Conservation (phyloP, 2,797 vertebrate genomes). For the Leptodactylus fallax region DNA sequence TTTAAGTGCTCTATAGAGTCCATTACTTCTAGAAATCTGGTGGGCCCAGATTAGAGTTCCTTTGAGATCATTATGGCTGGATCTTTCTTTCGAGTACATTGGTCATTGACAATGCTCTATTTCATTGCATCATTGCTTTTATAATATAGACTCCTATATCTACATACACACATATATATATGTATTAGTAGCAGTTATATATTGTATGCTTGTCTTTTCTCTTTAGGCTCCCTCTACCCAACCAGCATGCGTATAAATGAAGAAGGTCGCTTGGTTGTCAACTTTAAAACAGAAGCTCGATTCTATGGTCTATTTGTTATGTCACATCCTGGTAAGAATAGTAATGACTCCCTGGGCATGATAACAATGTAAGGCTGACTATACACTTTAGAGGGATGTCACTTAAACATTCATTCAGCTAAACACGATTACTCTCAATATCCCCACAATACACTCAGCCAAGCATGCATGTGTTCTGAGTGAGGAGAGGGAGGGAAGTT, state of each 20-base stretch:
- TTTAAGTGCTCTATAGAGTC: no score
- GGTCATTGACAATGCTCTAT: neutral
- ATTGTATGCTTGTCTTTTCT: neutral
- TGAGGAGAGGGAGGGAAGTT: no score
- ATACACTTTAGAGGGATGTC: no score
- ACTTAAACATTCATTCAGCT: no score
- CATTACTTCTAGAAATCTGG: no score
- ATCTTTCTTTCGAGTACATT: neutral
- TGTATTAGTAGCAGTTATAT: neutral
- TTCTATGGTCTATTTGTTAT: constrained; percentile 91
- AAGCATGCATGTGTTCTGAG: no score
- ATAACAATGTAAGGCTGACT: neutral
- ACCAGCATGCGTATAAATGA: constrained; percentile 93
- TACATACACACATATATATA: no score
- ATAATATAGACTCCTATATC: neutral
- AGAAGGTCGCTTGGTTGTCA: constrained; percentile 90
- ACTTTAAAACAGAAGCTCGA: constrained; percentile 90
- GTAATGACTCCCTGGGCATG: neutral
- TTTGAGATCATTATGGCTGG: no score
- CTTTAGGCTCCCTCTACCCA: constrained; percentile 87
- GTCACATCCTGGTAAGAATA: constrained; percentile 81
- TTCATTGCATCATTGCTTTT: neutral
- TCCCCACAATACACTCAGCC: no score
- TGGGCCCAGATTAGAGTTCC: no score
- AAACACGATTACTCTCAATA: no score